Conservation (phyloP, 2,888 invertebrate genomes). For the Lasius platythorax region DNA sequence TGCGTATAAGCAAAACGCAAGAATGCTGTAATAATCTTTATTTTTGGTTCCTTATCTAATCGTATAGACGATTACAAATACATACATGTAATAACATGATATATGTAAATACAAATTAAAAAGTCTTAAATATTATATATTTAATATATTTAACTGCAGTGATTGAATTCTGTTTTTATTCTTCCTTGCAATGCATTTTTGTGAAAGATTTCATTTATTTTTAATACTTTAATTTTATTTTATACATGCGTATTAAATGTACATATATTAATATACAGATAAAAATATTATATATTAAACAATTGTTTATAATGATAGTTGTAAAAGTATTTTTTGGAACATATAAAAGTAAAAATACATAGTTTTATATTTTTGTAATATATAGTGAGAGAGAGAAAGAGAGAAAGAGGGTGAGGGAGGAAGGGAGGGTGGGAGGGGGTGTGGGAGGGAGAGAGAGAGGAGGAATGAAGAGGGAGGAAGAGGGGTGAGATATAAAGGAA, state of each 20-base stretch:
- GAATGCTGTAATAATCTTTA: too few relatives aligned
- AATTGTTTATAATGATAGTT: conserved; percentile 27
- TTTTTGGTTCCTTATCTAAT: too few relatives aligned
- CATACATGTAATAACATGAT: conserved; percentile 6
- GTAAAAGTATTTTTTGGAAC: conserved; percentile 8
- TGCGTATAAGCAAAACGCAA: too few relatives aligned
- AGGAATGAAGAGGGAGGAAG: too few relatives aligned
- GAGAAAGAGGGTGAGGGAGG: too few relatives aligned
- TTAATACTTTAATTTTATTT: conserved; percentile 1
- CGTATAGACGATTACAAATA: conserved; percentile 24
- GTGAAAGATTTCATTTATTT: neutral
- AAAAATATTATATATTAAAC: conserved; percentile 12
- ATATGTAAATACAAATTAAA: conserved; percentile 27
- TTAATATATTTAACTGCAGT: conserved; percentile 22
- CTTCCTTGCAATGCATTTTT: neutral
- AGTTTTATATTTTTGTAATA: neutral
- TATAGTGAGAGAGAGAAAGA: too few relatives aligned
- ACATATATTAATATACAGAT: neutral
- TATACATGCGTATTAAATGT: conserved; percentile 2
- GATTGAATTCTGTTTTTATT: neutral
- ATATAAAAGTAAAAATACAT: neutral
- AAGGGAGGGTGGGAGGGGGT: too few relatives aligned
- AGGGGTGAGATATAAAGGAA: too few relatives aligned
- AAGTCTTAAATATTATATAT: conserved; percentile 8
- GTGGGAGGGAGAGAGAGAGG: too few relatives aligned